Conservation (phyloP, 1,140 invertebrate genomes). For the Drosophila kurseongensis region DNA sequence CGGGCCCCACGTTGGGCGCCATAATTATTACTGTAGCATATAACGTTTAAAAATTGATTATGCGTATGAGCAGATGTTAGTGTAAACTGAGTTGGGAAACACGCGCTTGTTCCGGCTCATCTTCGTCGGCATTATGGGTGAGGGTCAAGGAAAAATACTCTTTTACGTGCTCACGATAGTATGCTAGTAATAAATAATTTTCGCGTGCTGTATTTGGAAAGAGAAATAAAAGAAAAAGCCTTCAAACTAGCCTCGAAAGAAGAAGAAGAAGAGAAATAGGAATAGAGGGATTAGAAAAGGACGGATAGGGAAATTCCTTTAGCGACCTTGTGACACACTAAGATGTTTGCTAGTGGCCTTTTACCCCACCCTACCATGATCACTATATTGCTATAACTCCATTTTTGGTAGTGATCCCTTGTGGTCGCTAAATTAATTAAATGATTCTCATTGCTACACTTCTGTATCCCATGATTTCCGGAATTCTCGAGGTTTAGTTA, state of each 20-base stretch:
- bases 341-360: conserved; percentile 2
- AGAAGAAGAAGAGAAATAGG: not conserved
- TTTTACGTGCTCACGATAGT: not conserved
- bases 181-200: not conserved
- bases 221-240: not conserved
- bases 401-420: conserved; percentile 1
- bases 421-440: not conserved
- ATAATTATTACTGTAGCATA: conserved; percentile 1
- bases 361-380: conserved; percentile 3
- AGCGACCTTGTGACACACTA: not conserved
- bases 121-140: not conserved
- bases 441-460: not conserved
- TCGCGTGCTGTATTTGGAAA: not conserved
- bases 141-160: not conserved
- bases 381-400: not conserved
- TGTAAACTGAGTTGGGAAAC: not conserved
- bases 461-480: conserved; percentile 7
- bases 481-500: conserved; percentile 2
- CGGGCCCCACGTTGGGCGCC: not conserved
- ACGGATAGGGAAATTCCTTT: not conserved
- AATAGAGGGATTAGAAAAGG: not conserved
- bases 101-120: not conserved
- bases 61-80: not conserved
- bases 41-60: conserved; percentile 2
- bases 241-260: not conserved